Evolutionary conservation across 2,113 vertebrate genomes (phyloP), one percentile per base, ranked within the genome.

Genomic region (Zosterops lateralis): DNA sequence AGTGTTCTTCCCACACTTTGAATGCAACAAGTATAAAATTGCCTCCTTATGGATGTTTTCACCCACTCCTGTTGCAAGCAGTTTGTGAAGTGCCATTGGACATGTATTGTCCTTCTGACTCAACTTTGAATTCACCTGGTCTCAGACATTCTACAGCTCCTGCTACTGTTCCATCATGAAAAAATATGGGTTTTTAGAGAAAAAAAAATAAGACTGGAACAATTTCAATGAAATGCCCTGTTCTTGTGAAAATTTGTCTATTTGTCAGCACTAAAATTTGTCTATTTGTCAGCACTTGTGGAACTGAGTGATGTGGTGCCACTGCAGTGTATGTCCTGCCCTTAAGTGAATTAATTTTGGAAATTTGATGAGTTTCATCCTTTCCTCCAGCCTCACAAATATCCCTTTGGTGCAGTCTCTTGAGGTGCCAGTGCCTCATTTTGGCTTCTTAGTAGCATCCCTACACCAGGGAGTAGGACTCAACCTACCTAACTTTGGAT

Each of bases 361-460:
- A 45, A 61, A 53, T 19, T 3, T 71, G 24, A 48, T 56, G 8
- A 32, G 71, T 87, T 84, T 84, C 10, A 53, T 87, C 7, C 8
- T 56, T 91, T 91, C 31, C 16, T 74, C 4, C 17, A 21, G 16
- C 16, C 26, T 66, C 26, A 56, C 38, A 78, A 77, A 48, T 6
- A 51, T 24, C 7, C 17, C 12, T 76, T 58, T 2, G 0, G 12
- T 29, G 7, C 6, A 45, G 9, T 14, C 19, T 79, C 32, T 76
- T 0, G 0, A 38, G 54, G 45, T 56, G 7, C 11, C 44, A 36
- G 1, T 65, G 18, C 25, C 19, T 84, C 24, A 14, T 68, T 91
- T 78, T 50, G 17, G 6, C 6, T 79, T 79, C 75, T 68, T 31
- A 29, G 40, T 15, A 60, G 3, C 24, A 22, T 64, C 26, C 8